A percentile compares a stretch with the other conserved stretches of the same genome.
Conservation (phyloP, 1,140 invertebrate species). For the Drosophila pandora region DNA sequence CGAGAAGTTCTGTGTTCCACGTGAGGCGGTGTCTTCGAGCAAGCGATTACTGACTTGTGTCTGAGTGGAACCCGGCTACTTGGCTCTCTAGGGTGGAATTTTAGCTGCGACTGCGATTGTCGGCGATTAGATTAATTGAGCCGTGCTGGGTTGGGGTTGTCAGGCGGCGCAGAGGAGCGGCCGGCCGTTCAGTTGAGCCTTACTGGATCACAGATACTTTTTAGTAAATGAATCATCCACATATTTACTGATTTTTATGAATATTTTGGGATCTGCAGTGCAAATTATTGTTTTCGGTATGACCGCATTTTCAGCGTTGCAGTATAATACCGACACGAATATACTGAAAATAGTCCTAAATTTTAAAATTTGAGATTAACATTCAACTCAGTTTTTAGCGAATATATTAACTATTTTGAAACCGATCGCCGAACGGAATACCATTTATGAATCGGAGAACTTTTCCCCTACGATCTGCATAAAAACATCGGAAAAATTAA, state of each 20-base stretch:
- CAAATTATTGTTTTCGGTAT: conserved; percentile 9
- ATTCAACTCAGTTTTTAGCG: no score
- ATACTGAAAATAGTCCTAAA: neutral
- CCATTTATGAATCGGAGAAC: no score
- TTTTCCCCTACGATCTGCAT: no score
- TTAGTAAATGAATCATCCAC: conserved; percentile 20
- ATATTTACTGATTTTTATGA: conserved; percentile 21
- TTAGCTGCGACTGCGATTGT: conserved; percentile 8
- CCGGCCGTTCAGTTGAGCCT: conserved; percentile 13
- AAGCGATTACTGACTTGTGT: conserved; percentile 52
- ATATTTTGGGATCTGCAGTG: neutral
- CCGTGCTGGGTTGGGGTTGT: neutral
- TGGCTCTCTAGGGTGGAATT: neutral
- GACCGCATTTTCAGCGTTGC: conserved; percentile 1
- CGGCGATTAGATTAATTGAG: conserved; percentile 51
- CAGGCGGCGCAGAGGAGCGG: neutral
- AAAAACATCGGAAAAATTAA: no score
- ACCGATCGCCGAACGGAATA: no score
- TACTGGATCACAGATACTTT: conserved; percentile 12
- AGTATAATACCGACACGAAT: neutral
- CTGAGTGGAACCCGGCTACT: conserved; percentile 31
- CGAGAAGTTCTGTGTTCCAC: conserved; percentile 19
- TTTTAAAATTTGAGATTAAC: no score
- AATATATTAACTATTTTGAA: no score
- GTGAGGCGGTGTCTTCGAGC: conserved; percentile 52